Evolutionary conservation across 2,113 vertebrate species (phyloP).

Genomic region (Rhineura floridana): DNA sequence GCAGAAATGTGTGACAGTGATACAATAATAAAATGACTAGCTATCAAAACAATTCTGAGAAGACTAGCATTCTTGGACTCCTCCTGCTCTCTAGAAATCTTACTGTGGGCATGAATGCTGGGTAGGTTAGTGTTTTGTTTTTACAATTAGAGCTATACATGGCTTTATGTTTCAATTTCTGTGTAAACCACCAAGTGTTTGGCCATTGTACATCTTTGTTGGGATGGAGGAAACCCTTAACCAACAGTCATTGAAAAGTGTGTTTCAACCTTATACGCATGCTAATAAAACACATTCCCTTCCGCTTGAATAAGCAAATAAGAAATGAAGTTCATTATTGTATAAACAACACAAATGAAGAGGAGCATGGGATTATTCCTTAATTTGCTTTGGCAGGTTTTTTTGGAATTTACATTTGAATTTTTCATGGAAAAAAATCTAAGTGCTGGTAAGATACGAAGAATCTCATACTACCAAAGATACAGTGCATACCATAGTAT

Average conservation of each 20-base stretch:
- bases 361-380: slow-evolving; percentile 47
- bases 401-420: slow-evolving; percentile 45
- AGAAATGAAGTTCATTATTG: slow-evolving; percentile 68
- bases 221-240: slow-evolving; percentile 37
- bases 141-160: slow-evolving; percentile 62
- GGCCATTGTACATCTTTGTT: slow-evolving; percentile 56
- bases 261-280: slow-evolving; percentile 76
- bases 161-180: slow-evolving; percentile 65
- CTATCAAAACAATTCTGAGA: slow-evolving; percentile 78
- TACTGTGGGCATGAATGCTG: slow-evolving; percentile 50
- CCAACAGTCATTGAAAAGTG: slow-evolving; percentile 57
- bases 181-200: slow-evolving; percentile 66
- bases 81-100: slow-evolving; percentile 63
- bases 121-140: slow-evolving; percentile 63
- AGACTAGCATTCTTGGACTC: slow-evolving; percentile 66
- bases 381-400: slow-evolving; percentile 22
- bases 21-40: slow-evolving; percentile 74
- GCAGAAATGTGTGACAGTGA: slow-evolving; percentile 73
- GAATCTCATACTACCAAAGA: slow-evolving; percentile 15
- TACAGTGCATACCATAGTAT: neutral
- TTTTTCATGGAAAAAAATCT: slow-evolving; percentile 38
- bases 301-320: slow-evolving; percentile 68
- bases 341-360: slow-evolving; percentile 66
- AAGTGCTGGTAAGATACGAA: slow-evolving; percentile 43
- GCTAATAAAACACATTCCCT: slow-evolving; percentile 66